Base-by-base conservation (phyloP, 2,888 invertebrate genomes). In the Ethmia dodecea region DNA sequence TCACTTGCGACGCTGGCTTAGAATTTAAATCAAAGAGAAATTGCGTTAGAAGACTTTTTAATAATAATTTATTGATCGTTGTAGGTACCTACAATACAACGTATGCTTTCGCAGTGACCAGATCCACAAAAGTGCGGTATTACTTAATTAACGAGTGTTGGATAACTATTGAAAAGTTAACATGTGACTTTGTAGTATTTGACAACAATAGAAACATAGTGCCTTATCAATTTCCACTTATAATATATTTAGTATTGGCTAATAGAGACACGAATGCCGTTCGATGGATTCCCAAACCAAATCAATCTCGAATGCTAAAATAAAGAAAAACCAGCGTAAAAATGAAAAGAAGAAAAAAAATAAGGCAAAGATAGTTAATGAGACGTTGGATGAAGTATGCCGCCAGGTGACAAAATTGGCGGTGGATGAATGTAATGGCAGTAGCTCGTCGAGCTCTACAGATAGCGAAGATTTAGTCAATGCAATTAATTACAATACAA, bases 401-500 rank as follows among this genome's bases (percentile, higher is more conserved):
- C 55, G 54, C 13, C 59, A 68, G 47, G 66, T 62, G 50, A 60
- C 40, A 35, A 55, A 59, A 36, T 37, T 59, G 33, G 52, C 55
- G 2, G 63, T 60, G 1, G 64, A 65, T 1, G 66, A 67, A 2
- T 55, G 41, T 2, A 50, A 43, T 8, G 56, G 44, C 9, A 53
- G 52, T 33, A 62, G 55, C 11, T 80, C 83, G 0, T 57, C 57
- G 28, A 89, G 88, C 50, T 90, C 91, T 44, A 88, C 89, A 27
- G 89, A 89, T 49, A 90, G 90, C 59, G 88, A 89, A 47, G 91
- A 91, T 52, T 72, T 91, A 46, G 88, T 90, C 5, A 89, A 89
- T 33, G 89, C 90, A 28, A 90, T 91, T 45, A 91, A 91, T 66
- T 90, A 91, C 71, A 91, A 91, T 54, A 91, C 91, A n/a, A 90